Conservation (phyloP, 1,140 invertebrate species). For the Atta cephalotes region DNA sequence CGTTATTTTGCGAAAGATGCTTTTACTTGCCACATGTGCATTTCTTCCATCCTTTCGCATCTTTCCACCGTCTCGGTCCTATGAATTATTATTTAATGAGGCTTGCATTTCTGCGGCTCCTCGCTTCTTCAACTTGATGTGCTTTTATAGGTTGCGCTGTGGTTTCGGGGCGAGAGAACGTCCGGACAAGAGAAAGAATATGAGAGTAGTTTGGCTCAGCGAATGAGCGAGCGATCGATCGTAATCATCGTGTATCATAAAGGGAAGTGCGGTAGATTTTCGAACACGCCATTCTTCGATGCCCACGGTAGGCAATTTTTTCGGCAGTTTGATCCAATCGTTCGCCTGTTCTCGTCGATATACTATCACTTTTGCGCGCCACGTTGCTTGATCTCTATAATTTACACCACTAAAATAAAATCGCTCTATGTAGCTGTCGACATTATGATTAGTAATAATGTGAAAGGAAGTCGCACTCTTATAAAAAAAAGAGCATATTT, state of each 20-base stretch:
- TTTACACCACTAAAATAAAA: slow-evolving; percentile 52
- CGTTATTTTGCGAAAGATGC: slow-evolving; percentile 46
- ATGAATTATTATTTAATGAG: slow-evolving; percentile 78
- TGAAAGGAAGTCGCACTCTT: background rate
- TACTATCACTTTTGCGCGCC: slow-evolving; percentile 44
- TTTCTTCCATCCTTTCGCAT: slow-evolving; percentile 54
- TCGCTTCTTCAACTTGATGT: background rate
- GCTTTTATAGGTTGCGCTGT: slow-evolving; percentile 39
- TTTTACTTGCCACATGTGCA: slow-evolving; percentile 52
- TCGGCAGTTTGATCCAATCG: slow-evolving; percentile 37
- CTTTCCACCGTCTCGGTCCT: slow-evolving; percentile 17
- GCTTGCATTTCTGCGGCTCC: slow-evolving; percentile 77
- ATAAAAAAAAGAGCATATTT: background rate
- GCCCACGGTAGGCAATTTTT: slow-evolving; percentile 58
- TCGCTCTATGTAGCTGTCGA: slow-evolving; percentile 17
- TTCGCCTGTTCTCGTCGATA: slow-evolving; percentile 33
- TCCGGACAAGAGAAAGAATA: slow-evolving; percentile 34
- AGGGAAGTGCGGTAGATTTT: slow-evolving; percentile 63
- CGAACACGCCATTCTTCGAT: slow-evolving; percentile 40
- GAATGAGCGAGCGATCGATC: slow-evolving; percentile 63
- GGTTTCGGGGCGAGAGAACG: slow-evolving; percentile 39
- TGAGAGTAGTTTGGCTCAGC: background rate
- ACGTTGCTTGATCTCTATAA: slow-evolving; percentile 54
- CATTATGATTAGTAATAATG: slow-evolving; percentile 42
- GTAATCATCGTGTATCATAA: slow-evolving; percentile 75